Conservation (phyloP, 2,113 vertebrate species). For the Andinoacara biseriatus region DNA sequence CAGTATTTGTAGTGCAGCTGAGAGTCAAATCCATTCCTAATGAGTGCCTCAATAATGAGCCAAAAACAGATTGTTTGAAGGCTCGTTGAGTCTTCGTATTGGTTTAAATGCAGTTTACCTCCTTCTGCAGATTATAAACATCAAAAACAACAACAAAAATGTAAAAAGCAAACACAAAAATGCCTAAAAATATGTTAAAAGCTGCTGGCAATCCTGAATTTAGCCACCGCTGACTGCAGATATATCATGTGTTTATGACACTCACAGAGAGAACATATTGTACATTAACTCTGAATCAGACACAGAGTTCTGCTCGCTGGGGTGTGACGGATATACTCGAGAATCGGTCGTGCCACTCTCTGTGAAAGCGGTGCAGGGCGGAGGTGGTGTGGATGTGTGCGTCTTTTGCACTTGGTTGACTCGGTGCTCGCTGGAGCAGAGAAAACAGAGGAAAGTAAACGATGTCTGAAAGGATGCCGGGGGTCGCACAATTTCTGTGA, state of each 20-base stretch:
- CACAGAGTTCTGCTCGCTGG: neutral
- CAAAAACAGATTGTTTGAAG: neutral
- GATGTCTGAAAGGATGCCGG: slow-evolving; percentile 7
- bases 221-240: neutral
- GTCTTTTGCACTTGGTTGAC: slow-evolving; percentile 37
- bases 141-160: neutral
- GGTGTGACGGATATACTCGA: slow-evolving; percentile 16
- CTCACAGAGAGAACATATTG: neutral
- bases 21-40: neutral
- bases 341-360: neutral
- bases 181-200: rapidly evolving
- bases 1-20: neutral
- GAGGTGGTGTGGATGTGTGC: slow-evolving; percentile 10
- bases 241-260: neutral
- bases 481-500: neutral
- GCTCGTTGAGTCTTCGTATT: neutral
- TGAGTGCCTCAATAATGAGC: neutral
- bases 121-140: neutral
- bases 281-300: neutral
- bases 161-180: neutral
- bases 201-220: neutral
- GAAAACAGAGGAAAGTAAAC: neutral
- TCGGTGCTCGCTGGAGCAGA: slow-evolving; percentile 33
- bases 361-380: slow-evolving; percentile 27
- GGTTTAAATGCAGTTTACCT: neutral